Evolutionary conservation across 2,113 vertebrate species (phyloP), one percentile per base, ranked within the genome.

Genomic region (Gymnobelideus leadbeateri): DNA sequence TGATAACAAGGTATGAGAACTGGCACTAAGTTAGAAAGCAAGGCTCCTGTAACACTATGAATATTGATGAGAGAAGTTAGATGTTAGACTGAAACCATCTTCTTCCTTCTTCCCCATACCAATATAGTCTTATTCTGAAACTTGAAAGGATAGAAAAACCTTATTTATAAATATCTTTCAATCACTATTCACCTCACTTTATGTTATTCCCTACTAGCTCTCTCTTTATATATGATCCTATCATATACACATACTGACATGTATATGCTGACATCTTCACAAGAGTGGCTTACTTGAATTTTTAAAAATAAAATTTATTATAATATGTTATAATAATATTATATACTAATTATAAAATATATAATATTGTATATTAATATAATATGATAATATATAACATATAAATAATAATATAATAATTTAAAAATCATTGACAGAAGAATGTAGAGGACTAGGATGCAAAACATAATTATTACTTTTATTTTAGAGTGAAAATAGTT

Each of bases 11-110:
- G 54, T 16, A 0, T 46, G 9, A 24, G 2, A 9, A 26, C 3
- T 0, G 0, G 21, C 28, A 0, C 8, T 2, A 51, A 89, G 31
- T 8, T 31, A 24, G 37, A 3, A 52, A 8, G 16, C 2, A 0
- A 51, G n/a, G 24, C 46, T 54, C 12, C n/a, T 0, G 7, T 23
- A 9, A 25, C 23, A 61, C 10, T 46, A 25, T 19, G 90, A 3
- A 16, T 0, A n/a, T 8, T 14, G 1, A 28, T 19, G 12, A 25
- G 90, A 31, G 50, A 50, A 4, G 3, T 43, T 53, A 12, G 50
- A 8, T 16, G 47, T 77, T 8, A 54, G 50, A 51, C n/a, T 10
- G 91, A 77, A 77, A 77, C 37, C 16, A 77, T 77, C 68, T 14
- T 68, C 12, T 68, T 77, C 37, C 16, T 77, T n/a, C 7, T 19